These are phyloP conservation scores for Isotomurus palustris DNA, from an alignment of 2,888 invertebrate genomes.

Conservation along the genomic window DNA sequence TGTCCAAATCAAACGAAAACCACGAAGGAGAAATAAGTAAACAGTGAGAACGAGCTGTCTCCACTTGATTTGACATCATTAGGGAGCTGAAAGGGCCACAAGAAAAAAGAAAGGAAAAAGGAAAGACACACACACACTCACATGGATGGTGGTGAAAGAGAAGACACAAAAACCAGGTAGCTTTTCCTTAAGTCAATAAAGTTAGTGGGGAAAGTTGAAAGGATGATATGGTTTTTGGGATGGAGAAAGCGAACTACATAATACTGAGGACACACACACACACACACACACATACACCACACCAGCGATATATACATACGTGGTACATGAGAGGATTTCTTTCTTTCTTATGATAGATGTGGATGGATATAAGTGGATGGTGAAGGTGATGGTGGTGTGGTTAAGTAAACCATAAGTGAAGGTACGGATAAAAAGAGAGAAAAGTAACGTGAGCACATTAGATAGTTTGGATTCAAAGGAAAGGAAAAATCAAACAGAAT, in stretches of 20 bases:
- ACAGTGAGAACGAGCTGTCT: constrained; percentile 35
- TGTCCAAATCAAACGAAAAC: constrained; percentile 14
- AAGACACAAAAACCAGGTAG: constrained; percentile 2
- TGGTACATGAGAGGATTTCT: too few species aligned
- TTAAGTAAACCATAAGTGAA: constrained; percentile 5
- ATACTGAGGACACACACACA: too few species aligned
- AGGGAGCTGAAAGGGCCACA: constrained; percentile 13
- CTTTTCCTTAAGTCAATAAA: constrained; percentile 14
- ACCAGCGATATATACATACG: too few species aligned
- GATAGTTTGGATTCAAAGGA: constrained; percentile 9
- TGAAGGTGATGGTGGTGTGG: too few species aligned
- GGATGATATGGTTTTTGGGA: constrained; percentile 3
- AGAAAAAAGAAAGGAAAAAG: constrained; percentile 1
- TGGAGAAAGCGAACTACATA: not conserved
- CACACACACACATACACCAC: too few species aligned
- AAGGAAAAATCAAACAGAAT: constrained; percentile 16
- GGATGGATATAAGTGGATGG: too few species aligned
- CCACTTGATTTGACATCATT: constrained; percentile 38
- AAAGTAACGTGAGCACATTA: constrained; percentile 5
- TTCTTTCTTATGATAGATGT: too few species aligned
- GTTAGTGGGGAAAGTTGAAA: constrained; percentile 2
- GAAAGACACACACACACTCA: not conserved
- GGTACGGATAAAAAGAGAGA: not conserved
- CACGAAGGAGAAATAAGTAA: constrained; percentile 31
- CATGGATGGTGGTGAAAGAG: not conserved